Percentiles rank a stretch among this genome's conserved stretches.
Evolutionary conservation across 2,797 vertebrate species (phyloP).

Genomic region (Leptoclinus maculatus): DNA sequence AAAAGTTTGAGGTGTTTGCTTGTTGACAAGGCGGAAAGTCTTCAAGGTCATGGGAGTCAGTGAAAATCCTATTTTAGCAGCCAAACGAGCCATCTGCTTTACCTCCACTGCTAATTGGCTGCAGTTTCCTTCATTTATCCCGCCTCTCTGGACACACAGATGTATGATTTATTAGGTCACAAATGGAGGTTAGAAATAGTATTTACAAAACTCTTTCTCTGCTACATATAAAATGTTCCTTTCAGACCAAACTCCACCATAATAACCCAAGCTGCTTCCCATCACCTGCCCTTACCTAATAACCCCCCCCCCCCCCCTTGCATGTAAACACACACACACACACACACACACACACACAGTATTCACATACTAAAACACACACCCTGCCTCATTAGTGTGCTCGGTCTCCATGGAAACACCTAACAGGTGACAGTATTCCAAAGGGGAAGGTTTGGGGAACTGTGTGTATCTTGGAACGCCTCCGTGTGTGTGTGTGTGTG

Average conservation of each 20-base stretch:
- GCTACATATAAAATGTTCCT: slow-evolving; percentile 1
- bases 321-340: slow-evolving; percentile 46
- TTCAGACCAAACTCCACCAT: slow-evolving; percentile 20
- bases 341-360: slow-evolving; percentile 30
- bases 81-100: slow-evolving; percentile 72
- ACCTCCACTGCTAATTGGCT: slow-evolving; percentile 69
- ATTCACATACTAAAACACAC: slow-evolving; percentile 64
- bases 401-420: slow-evolving; percentile 85
- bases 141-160: slow-evolving; percentile 25
- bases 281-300: slow-evolving; percentile 58
- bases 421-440: slow-evolving; percentile 74
- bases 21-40: slow-evolving; percentile 46
- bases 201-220: slow-evolving; percentile 1
- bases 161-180: slow-evolving; percentile 33
- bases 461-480: slow-evolving; percentile 47
- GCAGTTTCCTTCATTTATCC: slow-evolving; percentile 44
- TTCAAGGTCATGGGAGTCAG: slow-evolving; percentile 70
- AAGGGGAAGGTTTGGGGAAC: slow-evolving; percentile 65
- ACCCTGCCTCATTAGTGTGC: slow-evolving; percentile 79
- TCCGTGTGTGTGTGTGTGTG: slow-evolving; percentile 33
- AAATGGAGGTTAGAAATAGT: slow-evolving; percentile 7
- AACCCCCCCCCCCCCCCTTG: slow-evolving; percentile 32
- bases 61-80: slow-evolving; percentile 76
- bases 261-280: slow-evolving; percentile 44
- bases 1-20: slow-evolving; percentile 36